phyloP scores from a whole-genome alignment of 2,113 vertebrate genomes.

The Thinocorus orbignyianus region DNA sequence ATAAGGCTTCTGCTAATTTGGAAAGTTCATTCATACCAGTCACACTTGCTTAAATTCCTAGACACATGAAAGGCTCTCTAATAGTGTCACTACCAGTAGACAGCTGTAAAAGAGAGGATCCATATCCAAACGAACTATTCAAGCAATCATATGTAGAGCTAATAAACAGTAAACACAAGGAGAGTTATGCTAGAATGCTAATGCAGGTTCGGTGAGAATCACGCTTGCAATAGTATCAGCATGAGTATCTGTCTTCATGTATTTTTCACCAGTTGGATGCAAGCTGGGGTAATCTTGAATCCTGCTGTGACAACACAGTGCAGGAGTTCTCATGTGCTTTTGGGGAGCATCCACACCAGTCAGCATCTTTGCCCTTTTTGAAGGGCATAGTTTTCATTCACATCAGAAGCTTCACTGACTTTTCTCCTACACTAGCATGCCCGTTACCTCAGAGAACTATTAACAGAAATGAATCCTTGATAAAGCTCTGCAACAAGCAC shows the following conservation, averaged over 20 bases:
- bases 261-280: background rate
- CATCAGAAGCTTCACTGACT: background rate
- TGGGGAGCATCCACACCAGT: background rate
- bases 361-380: background rate
- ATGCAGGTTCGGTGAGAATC: background rate
- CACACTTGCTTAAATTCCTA: background rate
- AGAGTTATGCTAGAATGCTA: background rate
- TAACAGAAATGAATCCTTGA: background rate
- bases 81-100: background rate
- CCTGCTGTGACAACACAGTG: background rate
- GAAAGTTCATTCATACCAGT: background rate
- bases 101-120: background rate
- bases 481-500: background rate
- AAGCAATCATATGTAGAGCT: background rate
- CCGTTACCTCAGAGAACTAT: background rate
- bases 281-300: background rate
- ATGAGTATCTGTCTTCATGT: accelerated
- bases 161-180: background rate
- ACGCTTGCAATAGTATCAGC: background rate
- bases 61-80: background rate
- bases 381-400: background rate
- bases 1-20: background rate
- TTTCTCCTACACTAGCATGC: background rate
- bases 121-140: background rate
- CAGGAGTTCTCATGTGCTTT: background rate